Evolutionary conservation across 2,797 vertebrate genomes (phyloP).

Genomic region (Myiothlypis coronata): DNA sequence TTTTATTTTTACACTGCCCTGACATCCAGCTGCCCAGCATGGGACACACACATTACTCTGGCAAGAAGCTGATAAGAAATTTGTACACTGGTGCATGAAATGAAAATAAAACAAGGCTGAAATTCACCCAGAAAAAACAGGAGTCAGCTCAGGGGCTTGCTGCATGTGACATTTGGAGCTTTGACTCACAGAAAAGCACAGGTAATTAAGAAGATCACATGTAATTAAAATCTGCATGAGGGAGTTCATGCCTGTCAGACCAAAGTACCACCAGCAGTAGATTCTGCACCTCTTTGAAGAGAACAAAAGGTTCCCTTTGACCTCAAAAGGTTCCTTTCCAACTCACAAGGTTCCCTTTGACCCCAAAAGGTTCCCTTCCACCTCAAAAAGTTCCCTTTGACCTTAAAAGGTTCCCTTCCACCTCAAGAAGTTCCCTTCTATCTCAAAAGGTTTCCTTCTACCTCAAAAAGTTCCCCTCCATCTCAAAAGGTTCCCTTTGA

Average conservation of each 20-base stretch:
- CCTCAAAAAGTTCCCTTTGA: too few species aligned
- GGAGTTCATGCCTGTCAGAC: not conserved
- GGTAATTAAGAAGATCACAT: not conserved
- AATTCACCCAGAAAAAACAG: not conserved
- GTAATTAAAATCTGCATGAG: not conserved
- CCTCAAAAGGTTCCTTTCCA: not conserved
- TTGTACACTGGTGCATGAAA: constrained; percentile 17
- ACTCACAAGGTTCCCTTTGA: not conserved
- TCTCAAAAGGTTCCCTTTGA: too few species aligned
- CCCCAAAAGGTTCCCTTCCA: too few species aligned
- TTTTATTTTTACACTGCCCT: not conserved
- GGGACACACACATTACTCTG: not conserved
- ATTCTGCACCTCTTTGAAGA: not conserved
- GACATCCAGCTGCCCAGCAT: not conserved
- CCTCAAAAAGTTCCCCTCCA: too few species aligned
- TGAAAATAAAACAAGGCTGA: constrained; percentile 14
- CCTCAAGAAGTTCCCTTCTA: too few species aligned
- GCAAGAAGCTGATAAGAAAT: constrained; percentile 14
- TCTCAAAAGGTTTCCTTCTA: too few species aligned
- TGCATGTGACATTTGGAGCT: not conserved
- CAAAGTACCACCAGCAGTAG: not conserved
- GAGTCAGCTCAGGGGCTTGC: not conserved
- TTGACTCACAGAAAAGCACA: not conserved
- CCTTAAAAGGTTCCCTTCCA: too few species aligned
- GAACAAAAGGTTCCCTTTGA: not conserved